Percentiles rank a stretch among this genome's conserved stretches.
Evolutionary conservation across 2,888 invertebrate genomes (phyloP).

Genomic region (Branchipolynoe longqiensis): DNA sequence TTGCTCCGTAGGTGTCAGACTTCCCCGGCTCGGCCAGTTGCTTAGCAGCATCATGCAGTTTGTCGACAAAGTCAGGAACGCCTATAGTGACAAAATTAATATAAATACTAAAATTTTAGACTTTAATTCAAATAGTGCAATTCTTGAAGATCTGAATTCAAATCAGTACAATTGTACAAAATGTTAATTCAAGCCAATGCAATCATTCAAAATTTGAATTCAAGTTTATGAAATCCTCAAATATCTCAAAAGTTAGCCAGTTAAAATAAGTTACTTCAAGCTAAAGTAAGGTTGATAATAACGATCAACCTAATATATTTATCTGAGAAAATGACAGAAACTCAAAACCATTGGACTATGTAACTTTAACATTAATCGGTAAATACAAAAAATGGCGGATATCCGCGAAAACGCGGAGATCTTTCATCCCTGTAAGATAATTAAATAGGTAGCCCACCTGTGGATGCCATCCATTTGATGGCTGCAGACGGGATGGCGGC

Average conservation of each 20-base stretch:
- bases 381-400: neutral
- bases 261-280: neutral
- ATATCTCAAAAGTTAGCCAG: no score
- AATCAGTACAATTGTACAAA: neutral
- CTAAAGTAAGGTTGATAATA: neutral
- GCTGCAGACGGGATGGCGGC: constrained; percentile 82
- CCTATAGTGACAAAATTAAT: constrained; percentile 70
- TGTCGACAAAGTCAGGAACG: constrained; percentile 82
- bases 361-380: no score
- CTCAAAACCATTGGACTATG: no score
- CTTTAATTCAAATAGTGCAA: neutral
- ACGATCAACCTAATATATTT: neutral
- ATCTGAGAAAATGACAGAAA: neutral
- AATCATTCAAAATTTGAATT: neutral
- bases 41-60: constrained; percentile 80
- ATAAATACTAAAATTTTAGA: neutral
- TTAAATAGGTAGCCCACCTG: constrained; percentile 74
- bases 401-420: neutral
- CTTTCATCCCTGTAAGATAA: neutral
- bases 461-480: constrained; percentile 83
- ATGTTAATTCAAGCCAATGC: neutral
- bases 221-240: neutral
- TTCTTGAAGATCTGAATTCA: neutral
- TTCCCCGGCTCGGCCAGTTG: constrained; percentile 67
- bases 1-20: neutral